Conservation (phyloP, 2,888 invertebrate species). For the Ormyrus labotus region DNA sequence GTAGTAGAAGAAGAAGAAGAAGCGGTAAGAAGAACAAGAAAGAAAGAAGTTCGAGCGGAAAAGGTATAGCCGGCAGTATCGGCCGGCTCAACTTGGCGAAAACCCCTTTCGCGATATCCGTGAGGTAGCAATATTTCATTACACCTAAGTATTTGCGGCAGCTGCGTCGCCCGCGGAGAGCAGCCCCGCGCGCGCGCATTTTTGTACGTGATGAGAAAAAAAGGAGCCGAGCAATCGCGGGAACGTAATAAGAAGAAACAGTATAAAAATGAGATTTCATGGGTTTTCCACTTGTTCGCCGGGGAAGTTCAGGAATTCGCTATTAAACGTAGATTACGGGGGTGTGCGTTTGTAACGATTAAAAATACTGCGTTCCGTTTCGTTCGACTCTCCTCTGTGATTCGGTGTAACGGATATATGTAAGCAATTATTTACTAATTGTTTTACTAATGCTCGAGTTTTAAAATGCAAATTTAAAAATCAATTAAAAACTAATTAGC, state of each 20-base stretch:
- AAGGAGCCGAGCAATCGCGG: not conserved
- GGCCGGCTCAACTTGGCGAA: slow-evolving; percentile 28
- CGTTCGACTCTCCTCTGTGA: too few species aligned
- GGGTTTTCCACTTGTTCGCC: not conserved
- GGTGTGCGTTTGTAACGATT: too few species aligned
- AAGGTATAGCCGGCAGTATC: slow-evolving; percentile 1
- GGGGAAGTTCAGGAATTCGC: too few species aligned
- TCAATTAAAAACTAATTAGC: too few species aligned
- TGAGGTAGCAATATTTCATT: slow-evolving; percentile 55
- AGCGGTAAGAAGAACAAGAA: slow-evolving; percentile 4
- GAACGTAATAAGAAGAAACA: slow-evolving; percentile 13
- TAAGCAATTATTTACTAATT: too few species aligned
- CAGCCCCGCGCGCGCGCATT: not conserved
- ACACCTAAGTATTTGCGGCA: slow-evolving; percentile 29
- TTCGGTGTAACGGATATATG: too few species aligned
- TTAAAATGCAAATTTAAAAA: too few species aligned
- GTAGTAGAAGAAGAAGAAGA: not conserved
- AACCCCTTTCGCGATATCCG: slow-evolving; percentile 30
- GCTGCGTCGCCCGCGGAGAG: slow-evolving; percentile 1
- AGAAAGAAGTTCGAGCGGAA: slow-evolving; percentile 6
- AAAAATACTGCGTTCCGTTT: too few species aligned
- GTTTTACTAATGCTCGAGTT: too few species aligned
- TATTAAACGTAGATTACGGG: too few species aligned
- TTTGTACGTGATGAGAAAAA: not conserved
- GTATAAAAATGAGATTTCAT: slow-evolving; percentile 49